Evolutionary conservation across 2,888 invertebrate species (phyloP).

Genomic region (Patella depressa): DNA sequence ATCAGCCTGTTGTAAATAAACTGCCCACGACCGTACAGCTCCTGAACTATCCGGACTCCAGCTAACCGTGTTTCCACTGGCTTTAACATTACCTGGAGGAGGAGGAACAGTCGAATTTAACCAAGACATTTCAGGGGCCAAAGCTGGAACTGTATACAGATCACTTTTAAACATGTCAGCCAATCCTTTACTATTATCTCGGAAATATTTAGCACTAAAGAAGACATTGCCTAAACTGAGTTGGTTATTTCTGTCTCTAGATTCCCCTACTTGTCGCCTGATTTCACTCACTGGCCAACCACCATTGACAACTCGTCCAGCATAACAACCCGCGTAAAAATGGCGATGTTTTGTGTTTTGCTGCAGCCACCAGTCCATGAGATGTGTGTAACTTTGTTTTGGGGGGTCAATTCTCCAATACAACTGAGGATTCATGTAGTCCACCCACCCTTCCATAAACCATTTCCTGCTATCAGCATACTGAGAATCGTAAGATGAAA

Average conservation of each 20-base stretch:
- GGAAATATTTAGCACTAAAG: constrained; percentile 58
- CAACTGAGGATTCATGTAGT: constrained; percentile 64
- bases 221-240: constrained; percentile 57
- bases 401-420: constrained; percentile 66
- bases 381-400: constrained; percentile 61
- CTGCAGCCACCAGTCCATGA: constrained; percentile 65
- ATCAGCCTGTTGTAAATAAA: constrained; percentile 42
- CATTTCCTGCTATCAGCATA: constrained; percentile 64
- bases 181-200: constrained; percentile 46
- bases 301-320: constrained; percentile 53
- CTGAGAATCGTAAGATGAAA: constrained; percentile 52
- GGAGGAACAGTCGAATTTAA: constrained; percentile 33
- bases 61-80: constrained; percentile 23
- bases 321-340: constrained; percentile 58
- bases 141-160: constrained; percentile 46
- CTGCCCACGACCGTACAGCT: constrained; percentile 40
- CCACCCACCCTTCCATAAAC: constrained; percentile 63
- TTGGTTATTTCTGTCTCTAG: constrained; percentile 33
- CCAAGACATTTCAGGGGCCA: constrained; percentile 58
- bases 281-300: constrained; percentile 48
- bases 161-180: constrained; percentile 40
- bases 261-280: constrained; percentile 54
- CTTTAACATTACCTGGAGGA: constrained; percentile 37
- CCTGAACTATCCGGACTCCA: constrained; percentile 43
- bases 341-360: constrained; percentile 53